These are phyloP conservation scores for Drosophila phalerata DNA, from an alignment of 2,888 invertebrate genomes.

Conservation along the genomic window DNA sequence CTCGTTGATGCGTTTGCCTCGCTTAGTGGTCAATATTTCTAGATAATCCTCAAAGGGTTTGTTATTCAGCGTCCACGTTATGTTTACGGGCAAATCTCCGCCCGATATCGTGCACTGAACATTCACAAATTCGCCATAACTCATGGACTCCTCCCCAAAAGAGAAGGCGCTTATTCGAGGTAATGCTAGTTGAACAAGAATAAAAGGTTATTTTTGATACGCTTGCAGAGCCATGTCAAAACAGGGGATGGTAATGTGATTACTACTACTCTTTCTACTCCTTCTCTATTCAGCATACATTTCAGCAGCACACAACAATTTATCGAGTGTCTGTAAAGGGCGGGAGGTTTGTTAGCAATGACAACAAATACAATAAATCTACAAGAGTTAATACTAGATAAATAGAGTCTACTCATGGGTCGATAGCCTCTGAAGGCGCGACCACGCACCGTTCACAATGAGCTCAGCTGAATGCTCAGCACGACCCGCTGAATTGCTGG, in stretches of 20 bases:
- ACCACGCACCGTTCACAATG: conserved; percentile 89
- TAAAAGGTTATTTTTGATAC: not conserved
- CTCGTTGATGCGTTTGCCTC: conserved; percentile 86
- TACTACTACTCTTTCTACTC: not conserved
- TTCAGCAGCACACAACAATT: conserved; percentile 49
- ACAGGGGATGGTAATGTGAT: not conserved
- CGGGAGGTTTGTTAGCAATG: conserved; percentile 4
- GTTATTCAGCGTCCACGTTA: conserved; percentile 88
- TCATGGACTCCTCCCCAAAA: conserved; percentile 91
- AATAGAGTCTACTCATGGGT: conserved; percentile 2
- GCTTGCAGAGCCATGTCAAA: no score
- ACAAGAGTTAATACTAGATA: conserved; percentile 14
- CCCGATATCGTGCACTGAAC: conserved; percentile 86
- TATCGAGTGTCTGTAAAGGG: not conserved
- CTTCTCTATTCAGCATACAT: conserved; percentile 9
- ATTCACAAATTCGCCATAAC: conserved; percentile 88
- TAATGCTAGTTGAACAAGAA: conserved; percentile 87
- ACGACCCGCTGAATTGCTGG: conserved; percentile 90
- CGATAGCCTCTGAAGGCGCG: conserved; percentile 65
- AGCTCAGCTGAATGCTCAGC: conserved; percentile 90
- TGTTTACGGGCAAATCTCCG: conserved; percentile 88
- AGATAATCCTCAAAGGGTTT: conserved; percentile 84
- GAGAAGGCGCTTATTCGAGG: conserved; percentile 91
- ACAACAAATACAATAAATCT: conserved; percentile 20
- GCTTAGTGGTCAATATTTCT: conserved; percentile 83